These are phyloP conservation scores for Sinocyclocheilus maitianheensis DNA, from an alignment of 2,113 vertebrate species.

Conservation along the genomic window DNA sequence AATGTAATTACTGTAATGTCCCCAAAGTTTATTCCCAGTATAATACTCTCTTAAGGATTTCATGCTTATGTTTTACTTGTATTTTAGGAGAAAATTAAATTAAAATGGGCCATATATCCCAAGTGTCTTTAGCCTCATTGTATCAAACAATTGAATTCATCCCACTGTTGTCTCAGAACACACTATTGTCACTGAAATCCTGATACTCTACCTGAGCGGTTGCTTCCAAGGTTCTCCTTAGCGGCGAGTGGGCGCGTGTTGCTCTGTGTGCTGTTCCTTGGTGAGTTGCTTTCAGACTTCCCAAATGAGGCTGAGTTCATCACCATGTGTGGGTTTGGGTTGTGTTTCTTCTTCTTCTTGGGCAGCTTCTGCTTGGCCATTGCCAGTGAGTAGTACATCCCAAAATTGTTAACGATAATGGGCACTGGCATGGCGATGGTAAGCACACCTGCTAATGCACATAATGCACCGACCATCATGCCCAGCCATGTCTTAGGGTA, in stretches of 20 bases:
- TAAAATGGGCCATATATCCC: not conserved
- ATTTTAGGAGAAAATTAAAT: not conserved
- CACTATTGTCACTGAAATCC: not conserved
- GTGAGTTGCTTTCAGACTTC: slow-evolving; percentile 88
- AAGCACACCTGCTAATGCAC: slow-evolving; percentile 91
- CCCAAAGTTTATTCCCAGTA: not conserved
- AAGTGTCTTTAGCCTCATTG: not conserved
- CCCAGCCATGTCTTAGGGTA: slow-evolving; percentile 95
- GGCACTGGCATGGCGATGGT: slow-evolving; percentile 99
- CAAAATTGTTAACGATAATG: slow-evolving; percentile 98
- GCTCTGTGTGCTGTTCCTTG: slow-evolving; percentile 89
- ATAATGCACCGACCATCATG: slow-evolving; percentile 96
- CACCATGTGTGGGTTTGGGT: slow-evolving; percentile 79
- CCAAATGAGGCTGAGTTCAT: slow-evolving; percentile 82
- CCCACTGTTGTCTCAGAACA: not conserved
- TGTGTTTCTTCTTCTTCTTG: slow-evolving; percentile 94
- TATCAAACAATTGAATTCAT: not conserved
- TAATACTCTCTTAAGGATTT: not conserved
- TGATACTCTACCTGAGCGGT: slow-evolving; percentile 86
- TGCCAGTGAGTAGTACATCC: slow-evolving; percentile 98
- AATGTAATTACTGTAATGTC: not conserved
- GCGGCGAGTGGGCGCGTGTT: slow-evolving; percentile 84
- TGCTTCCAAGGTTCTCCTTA: slow-evolving; percentile 80
- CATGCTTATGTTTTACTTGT: no score
- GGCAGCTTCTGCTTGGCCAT: slow-evolving; percentile 99